Evolutionary conservation across 2,113 vertebrate species (phyloP).

Genomic region (Pluvianellus socialis): DNA sequence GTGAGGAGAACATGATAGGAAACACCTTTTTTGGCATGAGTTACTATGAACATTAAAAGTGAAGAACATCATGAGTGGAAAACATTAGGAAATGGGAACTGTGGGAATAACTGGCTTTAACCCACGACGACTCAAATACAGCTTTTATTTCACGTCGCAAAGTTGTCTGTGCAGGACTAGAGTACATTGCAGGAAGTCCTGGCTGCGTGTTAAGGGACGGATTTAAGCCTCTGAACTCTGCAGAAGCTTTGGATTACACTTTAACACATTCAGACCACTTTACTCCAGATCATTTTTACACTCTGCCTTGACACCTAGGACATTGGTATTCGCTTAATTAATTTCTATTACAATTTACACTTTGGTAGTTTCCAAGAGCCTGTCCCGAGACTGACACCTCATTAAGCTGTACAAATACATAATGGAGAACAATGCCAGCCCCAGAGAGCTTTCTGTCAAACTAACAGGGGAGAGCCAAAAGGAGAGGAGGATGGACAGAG

Average conservation of each 20-base stretch:
- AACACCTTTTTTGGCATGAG: slow-evolving; percentile 59
- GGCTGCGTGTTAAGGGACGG: not conserved
- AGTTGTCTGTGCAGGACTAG: not conserved
- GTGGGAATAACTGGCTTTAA: slow-evolving; percentile 21
- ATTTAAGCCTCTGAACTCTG: slow-evolving; percentile 5
- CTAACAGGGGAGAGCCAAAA: not conserved
- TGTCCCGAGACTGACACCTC: not conserved
- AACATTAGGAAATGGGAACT: slow-evolving; percentile 51
- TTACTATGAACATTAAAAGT: not conserved
- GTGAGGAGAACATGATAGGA: slow-evolving; percentile 50
- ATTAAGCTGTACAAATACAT: not conserved
- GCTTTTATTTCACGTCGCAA: not conserved
- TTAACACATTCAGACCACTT: not conserved
- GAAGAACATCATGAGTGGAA: slow-evolving; percentile 49
- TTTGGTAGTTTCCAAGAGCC: not conserved
- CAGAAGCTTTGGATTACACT: not conserved
- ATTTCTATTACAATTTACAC: not conserved
- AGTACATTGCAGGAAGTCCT: not conserved
- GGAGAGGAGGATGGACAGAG: not conserved
- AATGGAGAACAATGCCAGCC: not conserved
- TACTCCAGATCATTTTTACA: not conserved
- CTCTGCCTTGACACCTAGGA: not conserved
- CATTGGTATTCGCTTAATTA: not conserved
- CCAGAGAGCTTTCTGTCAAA: not conserved
- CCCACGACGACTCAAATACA: not conserved